Conservation (phyloP, 2,888 invertebrate species). For the Agelastica alni region DNA sequence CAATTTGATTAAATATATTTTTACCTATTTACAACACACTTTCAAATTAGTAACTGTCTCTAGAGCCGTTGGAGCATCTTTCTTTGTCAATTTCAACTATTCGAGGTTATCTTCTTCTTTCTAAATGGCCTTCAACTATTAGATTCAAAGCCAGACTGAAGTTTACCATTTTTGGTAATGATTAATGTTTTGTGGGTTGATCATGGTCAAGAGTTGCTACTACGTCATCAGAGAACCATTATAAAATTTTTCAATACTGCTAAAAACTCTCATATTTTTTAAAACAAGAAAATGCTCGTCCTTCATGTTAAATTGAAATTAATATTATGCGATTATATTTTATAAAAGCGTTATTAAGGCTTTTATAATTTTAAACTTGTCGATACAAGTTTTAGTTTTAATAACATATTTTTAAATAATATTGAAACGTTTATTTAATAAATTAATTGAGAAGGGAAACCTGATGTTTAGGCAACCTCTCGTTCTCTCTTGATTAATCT, state of each 20-base stretch:
- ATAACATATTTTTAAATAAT: too few species aligned
- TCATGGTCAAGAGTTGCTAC: constrained; percentile 19
- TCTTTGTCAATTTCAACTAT: constrained; percentile 24
- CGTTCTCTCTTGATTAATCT: too few species aligned
- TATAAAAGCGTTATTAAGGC: too few species aligned
- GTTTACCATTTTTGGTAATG: constrained; percentile 21
- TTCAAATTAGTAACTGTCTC: constrained; percentile 22
- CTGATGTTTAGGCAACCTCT: too few species aligned
- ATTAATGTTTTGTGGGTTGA: constrained; percentile 16
- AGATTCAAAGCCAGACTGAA: constrained; percentile 15
- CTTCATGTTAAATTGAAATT: too few species aligned
- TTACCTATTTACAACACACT: constrained; percentile 16
- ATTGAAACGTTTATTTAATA: too few species aligned
- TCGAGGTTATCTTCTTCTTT: constrained; percentile 26
- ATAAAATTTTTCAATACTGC: neutral
- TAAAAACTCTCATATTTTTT: too few species aligned
- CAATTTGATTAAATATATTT: constrained; percentile 21
- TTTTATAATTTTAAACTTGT: too few species aligned
- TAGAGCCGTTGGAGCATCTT: constrained; percentile 23
- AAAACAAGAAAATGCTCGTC: too few species aligned
- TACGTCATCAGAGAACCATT: neutral
- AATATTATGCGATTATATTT: neutral
- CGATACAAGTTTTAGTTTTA: too few species aligned
- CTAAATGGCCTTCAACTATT: constrained; percentile 18
- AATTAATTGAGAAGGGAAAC: too few species aligned